Conservation (phyloP, 1,140 invertebrate genomes). For the Zaprionus africanus region DNA sequence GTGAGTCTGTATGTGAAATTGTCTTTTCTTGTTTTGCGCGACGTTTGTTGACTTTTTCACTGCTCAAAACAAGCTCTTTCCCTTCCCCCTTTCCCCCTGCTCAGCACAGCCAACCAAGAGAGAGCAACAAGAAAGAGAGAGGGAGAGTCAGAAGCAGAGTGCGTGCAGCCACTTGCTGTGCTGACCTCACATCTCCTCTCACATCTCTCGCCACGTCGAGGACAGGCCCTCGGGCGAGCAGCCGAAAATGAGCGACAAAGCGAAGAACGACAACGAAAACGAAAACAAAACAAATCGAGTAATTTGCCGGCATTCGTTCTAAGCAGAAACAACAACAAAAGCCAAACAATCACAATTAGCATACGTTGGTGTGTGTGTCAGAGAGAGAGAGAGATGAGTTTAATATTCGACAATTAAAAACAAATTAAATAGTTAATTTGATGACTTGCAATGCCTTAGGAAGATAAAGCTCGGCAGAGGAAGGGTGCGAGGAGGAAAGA, state of each 20-base stretch:
- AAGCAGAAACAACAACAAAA: slow-evolving; percentile 17
- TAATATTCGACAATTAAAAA: slow-evolving; percentile 48
- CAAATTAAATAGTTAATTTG: slow-evolving; percentile 40
- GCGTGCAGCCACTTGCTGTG: slow-evolving; percentile 6
- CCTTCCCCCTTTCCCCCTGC: no score
- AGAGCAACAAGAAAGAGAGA: no score
- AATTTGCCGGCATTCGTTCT: slow-evolving; percentile 26
- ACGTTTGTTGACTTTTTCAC: slow-evolving; percentile 65
- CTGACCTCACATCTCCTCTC: background rate
- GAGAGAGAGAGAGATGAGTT: background rate
- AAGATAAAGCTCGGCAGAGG: background rate
- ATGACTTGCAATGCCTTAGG: background rate
- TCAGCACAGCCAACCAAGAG: no score
- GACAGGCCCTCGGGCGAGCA: slow-evolving; percentile 27
- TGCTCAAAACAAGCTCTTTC: slow-evolving; percentile 18
- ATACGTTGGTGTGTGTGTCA: slow-evolving; percentile 2
- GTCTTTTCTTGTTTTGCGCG: slow-evolving; percentile 21
- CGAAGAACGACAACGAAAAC: background rate
- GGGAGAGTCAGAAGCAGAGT: background rate
- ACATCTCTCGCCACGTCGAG: background rate
- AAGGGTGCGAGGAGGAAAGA: background rate
- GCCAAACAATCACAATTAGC: slow-evolving; percentile 41
- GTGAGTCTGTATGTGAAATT: slow-evolving; percentile 16
- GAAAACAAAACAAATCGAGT: slow-evolving; percentile 13
- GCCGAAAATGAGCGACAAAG: background rate